These are phyloP conservation scores for Desoria tigrina DNA, from an alignment of 2,888 invertebrate species.

Conservation along the genomic window DNA sequence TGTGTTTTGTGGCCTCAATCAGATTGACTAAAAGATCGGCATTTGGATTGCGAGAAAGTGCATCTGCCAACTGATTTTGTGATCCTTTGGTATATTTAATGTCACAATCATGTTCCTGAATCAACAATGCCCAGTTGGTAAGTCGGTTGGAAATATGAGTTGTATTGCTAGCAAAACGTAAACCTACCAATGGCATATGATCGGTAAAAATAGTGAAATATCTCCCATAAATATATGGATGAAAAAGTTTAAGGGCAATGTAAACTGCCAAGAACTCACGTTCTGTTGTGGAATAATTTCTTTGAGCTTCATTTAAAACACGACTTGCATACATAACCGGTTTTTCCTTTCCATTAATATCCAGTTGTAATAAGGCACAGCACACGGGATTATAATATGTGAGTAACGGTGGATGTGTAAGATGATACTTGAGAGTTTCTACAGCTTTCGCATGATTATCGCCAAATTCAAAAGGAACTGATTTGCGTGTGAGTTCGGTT, in stretches of 20 bases:
- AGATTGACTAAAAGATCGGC: slow-evolving; percentile 10
- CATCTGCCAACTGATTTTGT: background rate
- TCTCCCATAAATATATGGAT: slow-evolving; percentile 18
- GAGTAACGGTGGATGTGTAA: background rate
- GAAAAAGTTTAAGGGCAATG: slow-evolving; percentile 7
- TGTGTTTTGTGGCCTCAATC: background rate
- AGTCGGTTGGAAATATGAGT: slow-evolving; percentile 4
- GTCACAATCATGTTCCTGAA: slow-evolving; percentile 8
- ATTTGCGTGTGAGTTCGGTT: background rate
- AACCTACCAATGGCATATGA: slow-evolving; percentile 14
- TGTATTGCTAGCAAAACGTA: slow-evolving; percentile 10
- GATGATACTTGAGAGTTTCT: background rate
- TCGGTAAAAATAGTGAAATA: slow-evolving; percentile 13
- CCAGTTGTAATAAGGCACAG: slow-evolving; percentile 8
- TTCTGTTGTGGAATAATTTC: slow-evolving; percentile 12
- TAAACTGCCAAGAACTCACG: slow-evolving; percentile 17
- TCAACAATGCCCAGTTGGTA: slow-evolving; percentile 13
- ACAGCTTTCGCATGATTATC: background rate
- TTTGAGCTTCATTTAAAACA: slow-evolving; percentile 7
- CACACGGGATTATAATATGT: slow-evolving; percentile 9
- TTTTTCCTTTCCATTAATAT: slow-evolving; percentile 6
- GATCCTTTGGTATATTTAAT: background rate
- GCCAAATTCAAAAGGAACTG: background rate
- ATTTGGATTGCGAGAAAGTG: background rate
- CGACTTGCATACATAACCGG: slow-evolving; percentile 12